Evolutionary conservation across 2,797 vertebrate genomes (phyloP), one percentile per base, ranked within the genome.

Genomic region (Anabacerthia variegaticeps): DNA sequence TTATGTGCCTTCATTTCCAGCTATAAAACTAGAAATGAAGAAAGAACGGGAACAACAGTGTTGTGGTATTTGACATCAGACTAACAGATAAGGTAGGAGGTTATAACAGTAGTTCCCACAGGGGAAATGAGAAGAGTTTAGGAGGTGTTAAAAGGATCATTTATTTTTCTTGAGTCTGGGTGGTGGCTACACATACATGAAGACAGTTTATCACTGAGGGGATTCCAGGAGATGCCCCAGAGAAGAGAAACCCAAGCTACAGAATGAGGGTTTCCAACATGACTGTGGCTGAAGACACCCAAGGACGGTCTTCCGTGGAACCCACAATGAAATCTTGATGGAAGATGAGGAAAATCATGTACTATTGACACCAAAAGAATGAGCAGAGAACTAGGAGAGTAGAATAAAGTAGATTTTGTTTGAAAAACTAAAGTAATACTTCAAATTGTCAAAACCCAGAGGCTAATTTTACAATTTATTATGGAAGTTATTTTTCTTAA

Each of bases 321-420:
- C 2, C 5, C 4, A 3, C 7, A 68, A 34, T 21, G 26, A 32
- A 79, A 82, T 5, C 11, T 62, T 1, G 0, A 30, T 7, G 10
- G 43, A 43, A 73, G 23, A 59, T 1, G 1, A 41, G 0, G 3
- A 49, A 85, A 69, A 43, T 22, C 14, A 20, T 72, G 24, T 14
- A 26, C 4, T 39, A 15, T 3, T 55, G 55, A 49, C 8, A 19
- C 3, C 15, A n/a, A 26, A 85, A 68, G 9, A 46, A 3, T 0
- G 0, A 71, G 17, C 7, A 72, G 12, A 56, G 20, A 72, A 75
- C 17, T 13, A 46, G 8, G 41, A 55, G 49, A 51, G 9, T 6
- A 77, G 19, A 61, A 51, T 2, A 67, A 69, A 63, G 17, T 2
- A 82, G 79, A 48, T 28, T 71, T 51, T 34, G 1, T 43, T 59